phyloP scores from a whole-genome alignment of 2,113 vertebrate species.

The Sceloporus undulatus region DNA sequence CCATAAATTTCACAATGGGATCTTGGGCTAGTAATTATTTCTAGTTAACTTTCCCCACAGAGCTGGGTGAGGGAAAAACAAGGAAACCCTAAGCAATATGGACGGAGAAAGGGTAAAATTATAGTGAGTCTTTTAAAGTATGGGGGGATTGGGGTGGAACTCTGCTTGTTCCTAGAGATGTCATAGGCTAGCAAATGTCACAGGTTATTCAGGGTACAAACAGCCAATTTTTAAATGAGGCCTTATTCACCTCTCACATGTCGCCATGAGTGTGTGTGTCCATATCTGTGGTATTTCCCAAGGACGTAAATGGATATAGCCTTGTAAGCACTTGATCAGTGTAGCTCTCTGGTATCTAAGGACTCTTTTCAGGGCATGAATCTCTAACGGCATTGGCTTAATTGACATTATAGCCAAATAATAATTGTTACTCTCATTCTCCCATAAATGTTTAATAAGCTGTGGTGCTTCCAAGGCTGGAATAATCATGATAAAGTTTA shows the following conservation, averaged over 20 bases:
- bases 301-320: not conserved
- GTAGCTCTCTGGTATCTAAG: not conserved
- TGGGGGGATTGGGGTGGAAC: not conserved
- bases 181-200: not conserved
- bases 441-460: conserved; percentile 9
- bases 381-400: not conserved
- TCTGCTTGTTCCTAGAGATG: not conserved
- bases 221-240: not conserved
- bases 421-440: not conserved
- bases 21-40: not conserved
- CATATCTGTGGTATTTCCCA: not conserved
- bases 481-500: not conserved
- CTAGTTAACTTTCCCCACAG: not conserved
- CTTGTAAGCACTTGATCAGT: not conserved
- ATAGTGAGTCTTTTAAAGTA: not conserved
- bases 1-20: not conserved
- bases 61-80: not conserved
- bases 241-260: not conserved
- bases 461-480: not conserved
- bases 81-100: not conserved
- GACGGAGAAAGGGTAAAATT: not conserved
- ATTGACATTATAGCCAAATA: conserved; percentile 4
- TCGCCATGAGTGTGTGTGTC: not conserved
- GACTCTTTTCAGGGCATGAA: not conserved
- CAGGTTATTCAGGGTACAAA: not conserved